phyloP scores from a whole-genome alignment of 2,888 invertebrate genomes.

The Drosophila vallismaia region DNA sequence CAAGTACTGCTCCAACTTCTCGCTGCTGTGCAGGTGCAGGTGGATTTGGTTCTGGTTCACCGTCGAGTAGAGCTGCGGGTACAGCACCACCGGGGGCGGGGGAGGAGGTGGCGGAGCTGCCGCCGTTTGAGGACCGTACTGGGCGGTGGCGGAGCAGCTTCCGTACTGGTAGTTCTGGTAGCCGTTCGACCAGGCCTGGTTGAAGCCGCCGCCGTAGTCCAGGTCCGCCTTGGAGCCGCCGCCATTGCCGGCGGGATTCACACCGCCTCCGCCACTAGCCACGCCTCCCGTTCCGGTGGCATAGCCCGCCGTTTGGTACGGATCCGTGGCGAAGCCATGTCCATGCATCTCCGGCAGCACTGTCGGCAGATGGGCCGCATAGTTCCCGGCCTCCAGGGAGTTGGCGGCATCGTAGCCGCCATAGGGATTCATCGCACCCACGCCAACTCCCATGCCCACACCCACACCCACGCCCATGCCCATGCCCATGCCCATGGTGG shows the following conservation, averaged over 20 bases:
- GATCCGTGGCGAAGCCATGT: conserved; percentile 85
- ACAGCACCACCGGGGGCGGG: conserved; percentile 88
- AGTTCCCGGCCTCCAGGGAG: conserved; percentile 79
- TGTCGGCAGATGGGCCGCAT: conserved; percentile 85
- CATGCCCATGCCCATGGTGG: conserved; percentile 26
- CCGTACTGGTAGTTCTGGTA: conserved; percentile 90
- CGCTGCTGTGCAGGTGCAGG: conserved; percentile 89
- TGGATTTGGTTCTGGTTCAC: conserved; percentile 95
- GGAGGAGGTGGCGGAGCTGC: conserved; percentile 80
- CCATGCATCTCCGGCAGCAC: conserved; percentile 86
- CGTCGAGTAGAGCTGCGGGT: conserved; percentile 91
- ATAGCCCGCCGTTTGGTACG: conserved; percentile 76
- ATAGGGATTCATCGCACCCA: conserved; percentile 54
- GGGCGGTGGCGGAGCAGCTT: conserved; percentile 82
- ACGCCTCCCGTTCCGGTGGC: conserved; percentile 50
- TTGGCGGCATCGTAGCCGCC: conserved; percentile 79
- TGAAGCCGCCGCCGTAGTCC: conserved; percentile 77
- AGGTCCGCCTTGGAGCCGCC: conserved; percentile 76
- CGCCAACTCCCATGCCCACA: conserved; percentile 24
- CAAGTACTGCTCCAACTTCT: conserved; percentile 88
- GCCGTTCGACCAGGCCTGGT: conserved; percentile 85
- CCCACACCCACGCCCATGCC: conserved; percentile 78
- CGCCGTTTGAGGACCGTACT: conserved; percentile 58
- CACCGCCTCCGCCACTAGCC: neutral
- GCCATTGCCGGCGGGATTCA: conserved; percentile 4